Percentiles rank a stretch among this genome's conserved stretches.
These are phyloP conservation scores for Pollicipes pollicipes DNA, from an alignment of 1,140 invertebrate genomes.

Conservation along the genomic window DNA sequence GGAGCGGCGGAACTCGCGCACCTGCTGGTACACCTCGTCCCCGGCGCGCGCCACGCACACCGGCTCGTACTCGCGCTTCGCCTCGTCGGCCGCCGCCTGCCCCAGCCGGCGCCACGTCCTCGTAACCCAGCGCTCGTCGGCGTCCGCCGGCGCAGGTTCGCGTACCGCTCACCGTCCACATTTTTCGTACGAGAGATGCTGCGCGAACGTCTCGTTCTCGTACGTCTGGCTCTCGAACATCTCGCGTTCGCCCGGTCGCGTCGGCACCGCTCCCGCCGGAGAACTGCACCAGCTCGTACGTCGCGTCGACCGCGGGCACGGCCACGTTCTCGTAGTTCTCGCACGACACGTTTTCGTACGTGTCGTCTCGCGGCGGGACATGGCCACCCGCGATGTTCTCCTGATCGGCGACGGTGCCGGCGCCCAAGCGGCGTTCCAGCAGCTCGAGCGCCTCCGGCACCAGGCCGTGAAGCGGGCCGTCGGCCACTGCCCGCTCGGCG, in stretches of 20 bases:
- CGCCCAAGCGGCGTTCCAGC: background rate
- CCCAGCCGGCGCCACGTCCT: background rate
- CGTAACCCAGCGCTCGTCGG: background rate
- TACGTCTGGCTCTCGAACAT: background rate
- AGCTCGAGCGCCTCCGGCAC: background rate
- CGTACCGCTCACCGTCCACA: background rate
- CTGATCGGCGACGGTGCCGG: too few relatives aligned
- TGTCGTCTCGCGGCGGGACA: too few relatives aligned
- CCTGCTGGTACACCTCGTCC: background rate
- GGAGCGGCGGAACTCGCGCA: background rate
- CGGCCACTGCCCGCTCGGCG: background rate
- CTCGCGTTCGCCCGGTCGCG: too few relatives aligned
- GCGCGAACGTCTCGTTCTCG: background rate
- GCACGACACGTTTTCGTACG: background rate
- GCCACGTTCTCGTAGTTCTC: background rate
- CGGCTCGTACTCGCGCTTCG: background rate
- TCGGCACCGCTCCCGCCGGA: background rate
- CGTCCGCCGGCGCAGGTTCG: background rate
- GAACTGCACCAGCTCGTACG: background rate
- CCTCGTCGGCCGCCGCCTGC: background rate
- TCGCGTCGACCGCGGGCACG: too few relatives aligned
- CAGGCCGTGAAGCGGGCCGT: background rate
- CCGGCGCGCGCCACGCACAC: background rate
- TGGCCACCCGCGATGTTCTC: too few relatives aligned
- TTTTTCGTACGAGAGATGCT: background rate